Evolutionary conservation across 2,113 vertebrate genomes (phyloP).

Genomic region (Xiphorhynchus elegans): DNA sequence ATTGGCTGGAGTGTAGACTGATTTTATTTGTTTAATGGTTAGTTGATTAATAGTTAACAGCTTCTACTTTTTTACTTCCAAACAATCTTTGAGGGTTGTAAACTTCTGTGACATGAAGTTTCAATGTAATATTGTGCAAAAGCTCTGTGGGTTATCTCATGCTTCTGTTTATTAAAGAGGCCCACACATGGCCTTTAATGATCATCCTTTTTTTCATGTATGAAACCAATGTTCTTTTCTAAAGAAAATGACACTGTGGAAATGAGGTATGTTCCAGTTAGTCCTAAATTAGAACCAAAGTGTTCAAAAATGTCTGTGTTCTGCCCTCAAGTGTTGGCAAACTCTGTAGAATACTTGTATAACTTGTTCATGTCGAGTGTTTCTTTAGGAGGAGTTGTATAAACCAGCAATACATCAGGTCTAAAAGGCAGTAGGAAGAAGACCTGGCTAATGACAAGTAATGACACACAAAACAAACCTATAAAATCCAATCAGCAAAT

Average conservation of each 20-base stretch:
- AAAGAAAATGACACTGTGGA: slow-evolving; percentile 4
- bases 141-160: neutral
- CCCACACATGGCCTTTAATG: neutral
- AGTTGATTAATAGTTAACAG: neutral
- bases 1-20: neutral
- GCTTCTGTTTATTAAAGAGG: neutral
- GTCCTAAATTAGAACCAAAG: slow-evolving; percentile 8
- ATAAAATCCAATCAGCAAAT: neutral
- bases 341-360: neutral
- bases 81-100: neutral
- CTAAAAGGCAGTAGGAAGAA: neutral
- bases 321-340: neutral
- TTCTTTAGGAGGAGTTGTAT: neutral
- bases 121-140: neutral
- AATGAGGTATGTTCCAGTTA: neutral
- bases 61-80: neutral
- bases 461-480: neutral
- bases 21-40: neutral
- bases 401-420: neutral
- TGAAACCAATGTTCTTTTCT: slow-evolving; percentile 4
- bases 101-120: neutral
- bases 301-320: neutral
- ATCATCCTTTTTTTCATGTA: neutral
- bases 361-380: neutral
- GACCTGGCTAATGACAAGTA: neutral